Percentiles rank a stretch among this genome's conserved stretches.
phyloP scores from a whole-genome alignment of 2,797 vertebrate genomes.

The Diplodus puntazzo region DNA sequence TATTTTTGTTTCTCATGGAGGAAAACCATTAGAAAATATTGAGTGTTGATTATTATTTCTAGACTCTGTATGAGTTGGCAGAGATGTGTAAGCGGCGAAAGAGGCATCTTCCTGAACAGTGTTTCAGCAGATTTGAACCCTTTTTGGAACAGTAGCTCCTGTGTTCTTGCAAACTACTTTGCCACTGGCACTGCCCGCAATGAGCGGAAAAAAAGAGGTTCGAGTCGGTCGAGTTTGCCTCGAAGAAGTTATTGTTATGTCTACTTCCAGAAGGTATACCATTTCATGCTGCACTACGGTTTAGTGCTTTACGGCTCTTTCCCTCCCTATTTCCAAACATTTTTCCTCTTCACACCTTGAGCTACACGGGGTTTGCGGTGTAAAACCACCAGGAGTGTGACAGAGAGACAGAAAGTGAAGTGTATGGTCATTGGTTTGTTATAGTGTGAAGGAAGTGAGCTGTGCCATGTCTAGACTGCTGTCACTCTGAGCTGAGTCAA shows the following conservation, averaged over 20 bases:
- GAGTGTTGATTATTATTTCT: slow-evolving; percentile 50
- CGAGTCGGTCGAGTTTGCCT: slow-evolving; percentile 69
- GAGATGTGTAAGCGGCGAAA: slow-evolving; percentile 22
- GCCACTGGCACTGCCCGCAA: slow-evolving; percentile 55
- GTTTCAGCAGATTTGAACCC: slow-evolving; percentile 45
- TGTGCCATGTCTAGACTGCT: slow-evolving; percentile 62
- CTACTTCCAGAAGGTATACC: slow-evolving; percentile 76
- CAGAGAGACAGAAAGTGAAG: slow-evolving; percentile 29
- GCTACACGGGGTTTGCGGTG: slow-evolving; percentile 16
- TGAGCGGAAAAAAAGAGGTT: slow-evolving; percentile 47
- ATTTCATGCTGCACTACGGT: slow-evolving; percentile 67
- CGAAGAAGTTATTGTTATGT: slow-evolving; percentile 84
- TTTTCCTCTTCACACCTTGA: slow-evolving; percentile 35
- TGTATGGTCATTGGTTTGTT: slow-evolving; percentile 50
- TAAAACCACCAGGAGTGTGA: slow-evolving; percentile 31
- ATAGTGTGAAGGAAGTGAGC: slow-evolving; percentile 32
- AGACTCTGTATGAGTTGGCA: slow-evolving; percentile 41
- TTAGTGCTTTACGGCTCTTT: slow-evolving; percentile 32
- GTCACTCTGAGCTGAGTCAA: slow-evolving; percentile 62
- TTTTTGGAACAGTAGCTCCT: slow-evolving; percentile 61
- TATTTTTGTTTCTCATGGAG: background rate
- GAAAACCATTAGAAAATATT: slow-evolving; percentile 28
- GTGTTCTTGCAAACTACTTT: slow-evolving; percentile 58
- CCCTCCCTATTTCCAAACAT: slow-evolving; percentile 21
- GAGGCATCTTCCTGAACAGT: slow-evolving; percentile 26